Percentiles rank a stretch among this genome's conserved stretches.
These are phyloP conservation scores for Euplagia quadripunctaria DNA, from an alignment of 2,888 invertebrate species.

Conservation along the genomic window DNA sequence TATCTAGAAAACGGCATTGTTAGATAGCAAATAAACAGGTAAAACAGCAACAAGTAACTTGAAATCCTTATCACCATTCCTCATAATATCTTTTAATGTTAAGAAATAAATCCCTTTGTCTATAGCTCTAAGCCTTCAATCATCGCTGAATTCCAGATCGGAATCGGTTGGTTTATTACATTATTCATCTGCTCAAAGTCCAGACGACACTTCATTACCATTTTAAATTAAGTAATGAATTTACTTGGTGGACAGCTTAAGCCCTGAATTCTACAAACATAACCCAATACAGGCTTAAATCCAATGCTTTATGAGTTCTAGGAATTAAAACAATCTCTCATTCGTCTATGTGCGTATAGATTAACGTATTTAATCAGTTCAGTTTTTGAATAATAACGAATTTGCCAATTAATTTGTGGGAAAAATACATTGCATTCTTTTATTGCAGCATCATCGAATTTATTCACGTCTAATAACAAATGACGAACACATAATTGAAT, in stretches of 20 bases:
- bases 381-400: background rate
- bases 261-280: constrained; percentile 45
- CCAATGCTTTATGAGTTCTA: constrained; percentile 11
- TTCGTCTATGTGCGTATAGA: constrained; percentile 47
- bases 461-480: background rate
- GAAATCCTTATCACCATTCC: background rate
- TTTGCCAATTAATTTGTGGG: background rate
- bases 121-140: constrained; percentile 56
- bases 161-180: constrained; percentile 73
- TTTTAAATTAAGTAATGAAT: constrained; percentile 83
- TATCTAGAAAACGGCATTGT: background rate
- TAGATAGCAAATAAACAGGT: background rate
- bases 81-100: background rate
- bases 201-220: constrained; percentile 81
- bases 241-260: constrained; percentile 64
- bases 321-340: background rate
- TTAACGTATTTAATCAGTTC: constrained; percentile 23
- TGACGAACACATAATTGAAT: background rate
- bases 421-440: background rate
- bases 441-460: background rate
- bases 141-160: constrained; percentile 65
- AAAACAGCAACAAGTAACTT: background rate
- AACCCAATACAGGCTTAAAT: constrained; percentile 35
- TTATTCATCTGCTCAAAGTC: constrained; percentile 72
- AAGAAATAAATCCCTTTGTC: constrained; percentile 23